Percentiles rank a stretch among this genome's conserved stretches.
These are phyloP conservation scores for Cremastinae sp. DNA, from an alignment of 2,888 invertebrate species.

Conservation along the genomic window DNA sequence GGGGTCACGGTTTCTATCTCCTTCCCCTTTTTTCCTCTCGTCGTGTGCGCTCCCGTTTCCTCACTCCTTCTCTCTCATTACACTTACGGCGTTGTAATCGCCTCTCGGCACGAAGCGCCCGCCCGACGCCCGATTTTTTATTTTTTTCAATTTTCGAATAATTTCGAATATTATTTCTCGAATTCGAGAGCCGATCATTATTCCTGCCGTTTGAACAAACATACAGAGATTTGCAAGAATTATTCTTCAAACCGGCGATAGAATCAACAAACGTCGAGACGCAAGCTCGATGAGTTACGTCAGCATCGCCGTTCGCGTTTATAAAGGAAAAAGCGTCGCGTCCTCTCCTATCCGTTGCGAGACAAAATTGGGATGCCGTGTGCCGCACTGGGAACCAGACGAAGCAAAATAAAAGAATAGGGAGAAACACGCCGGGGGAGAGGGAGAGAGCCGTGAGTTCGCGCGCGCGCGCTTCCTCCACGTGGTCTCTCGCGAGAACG, in stretches of 20 bases:
- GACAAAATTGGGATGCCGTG: background rate
- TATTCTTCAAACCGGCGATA: too few species aligned
- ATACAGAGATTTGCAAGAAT: too few species aligned
- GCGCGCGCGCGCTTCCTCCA: constrained; percentile 47
- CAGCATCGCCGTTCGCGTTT: background rate
- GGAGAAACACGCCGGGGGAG: background rate
- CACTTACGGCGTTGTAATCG: constrained; percentile 24
- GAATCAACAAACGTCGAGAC: too few species aligned
- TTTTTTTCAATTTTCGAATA: too few species aligned
- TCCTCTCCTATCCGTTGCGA: background rate
- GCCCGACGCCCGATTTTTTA: too few species aligned
- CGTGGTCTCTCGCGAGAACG: constrained; percentile 45
- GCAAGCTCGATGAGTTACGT: background rate
- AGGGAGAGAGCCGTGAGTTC: background rate
- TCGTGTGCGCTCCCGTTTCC: background rate
- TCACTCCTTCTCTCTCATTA: constrained; percentile 12
- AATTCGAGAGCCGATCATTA: background rate
- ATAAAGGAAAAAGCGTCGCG: too few species aligned
- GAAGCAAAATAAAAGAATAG: constrained; percentile 11
- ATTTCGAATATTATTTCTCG: constrained; percentile 7
- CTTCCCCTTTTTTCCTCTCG: constrained; percentile 23
- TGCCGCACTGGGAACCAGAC: constrained; percentile 3
- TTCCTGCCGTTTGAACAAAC: too few species aligned
- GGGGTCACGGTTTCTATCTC: constrained; percentile 42
- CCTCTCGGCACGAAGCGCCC: background rate